Conservation (phyloP, 1,140 invertebrate species). For the Archivesica marissinica region DNA sequence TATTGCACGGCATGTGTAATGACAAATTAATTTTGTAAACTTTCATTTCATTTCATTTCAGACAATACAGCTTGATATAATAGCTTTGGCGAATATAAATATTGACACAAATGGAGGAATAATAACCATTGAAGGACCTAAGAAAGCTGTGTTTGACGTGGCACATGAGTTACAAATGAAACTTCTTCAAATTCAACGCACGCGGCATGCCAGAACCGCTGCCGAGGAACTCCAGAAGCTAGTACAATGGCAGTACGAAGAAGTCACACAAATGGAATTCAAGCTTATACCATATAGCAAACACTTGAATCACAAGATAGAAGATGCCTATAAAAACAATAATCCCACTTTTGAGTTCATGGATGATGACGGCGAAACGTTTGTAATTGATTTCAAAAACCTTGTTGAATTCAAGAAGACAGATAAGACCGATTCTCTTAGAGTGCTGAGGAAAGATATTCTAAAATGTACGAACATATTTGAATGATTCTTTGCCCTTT, state of each 20-base stretch:
- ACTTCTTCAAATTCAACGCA: slow-evolving; percentile 4
- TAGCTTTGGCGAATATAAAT: slow-evolving; percentile 29
- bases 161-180: background rate
- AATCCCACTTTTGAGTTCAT: background rate
- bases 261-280: background rate
- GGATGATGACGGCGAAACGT: background rate
- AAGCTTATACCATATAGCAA: background rate
- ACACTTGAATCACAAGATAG: slow-evolving; percentile 25
- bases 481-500: too few species aligned
- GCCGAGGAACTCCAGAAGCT: slow-evolving; percentile 22
- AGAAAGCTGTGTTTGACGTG: background rate
- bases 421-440: slow-evolving; percentile 12
- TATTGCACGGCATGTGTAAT: background rate
- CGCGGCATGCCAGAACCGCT: background rate
- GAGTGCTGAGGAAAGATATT: slow-evolving; percentile 31
- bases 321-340: slow-evolving; percentile 35
- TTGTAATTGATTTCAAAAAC: slow-evolving; percentile 40
- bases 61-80: background rate
- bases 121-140: slow-evolving; percentile 31
- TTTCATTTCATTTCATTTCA: slow-evolving; percentile 2
- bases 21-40: background rate
- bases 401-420: background rate
- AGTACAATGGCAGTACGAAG: slow-evolving; percentile 50
- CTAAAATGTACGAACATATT: slow-evolving; percentile 23
- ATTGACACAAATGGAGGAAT: slow-evolving; percentile 31